Percentiles rank a stretch among this genome's conserved stretches.
These are phyloP conservation scores for Mizuhopecten yessoensis DNA, from an alignment of 1,140 invertebrate species.

Conservation along the genomic window DNA sequence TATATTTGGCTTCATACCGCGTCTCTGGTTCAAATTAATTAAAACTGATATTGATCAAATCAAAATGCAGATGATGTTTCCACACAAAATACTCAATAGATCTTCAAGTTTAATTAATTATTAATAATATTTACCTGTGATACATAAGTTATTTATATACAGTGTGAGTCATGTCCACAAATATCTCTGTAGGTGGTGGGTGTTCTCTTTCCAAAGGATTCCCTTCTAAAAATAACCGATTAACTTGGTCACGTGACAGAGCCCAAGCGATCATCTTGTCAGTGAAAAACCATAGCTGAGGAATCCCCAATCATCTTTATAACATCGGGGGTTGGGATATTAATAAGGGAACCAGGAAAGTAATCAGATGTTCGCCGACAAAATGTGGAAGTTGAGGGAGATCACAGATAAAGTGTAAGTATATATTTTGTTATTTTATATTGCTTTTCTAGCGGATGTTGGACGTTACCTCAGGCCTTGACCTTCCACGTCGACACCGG, in stretches of 20 bases:
- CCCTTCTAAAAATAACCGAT: conserved; percentile 34
- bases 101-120: too few species aligned
- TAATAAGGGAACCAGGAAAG: background rate
- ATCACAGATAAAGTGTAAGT: conserved; percentile 98
- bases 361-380: conserved; percentile 49
- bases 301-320: conserved; percentile 10
- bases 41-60: too few species aligned
- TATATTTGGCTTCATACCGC: too few species aligned
- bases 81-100: too few species aligned
- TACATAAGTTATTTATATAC: too few species aligned
- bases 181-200: too few species aligned
- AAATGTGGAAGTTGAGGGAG: conserved; percentile 95
- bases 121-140: too few species aligned
- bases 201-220: background rate
- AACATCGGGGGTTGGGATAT: background rate
- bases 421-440: conserved; percentile 42
- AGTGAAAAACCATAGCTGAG: conserved; percentile 25
- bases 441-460: conserved; percentile 27
- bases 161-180: background rate
- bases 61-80: too few species aligned
- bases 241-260: conserved; percentile 20
- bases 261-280: background rate
- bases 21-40: too few species aligned
- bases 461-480: conserved; percentile 47
- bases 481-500: conserved; percentile 52